These are phyloP conservation scores for Eolophus roseicapilla DNA, from an alignment of 2,113 vertebrate genomes.

Conservation along the genomic window DNA sequence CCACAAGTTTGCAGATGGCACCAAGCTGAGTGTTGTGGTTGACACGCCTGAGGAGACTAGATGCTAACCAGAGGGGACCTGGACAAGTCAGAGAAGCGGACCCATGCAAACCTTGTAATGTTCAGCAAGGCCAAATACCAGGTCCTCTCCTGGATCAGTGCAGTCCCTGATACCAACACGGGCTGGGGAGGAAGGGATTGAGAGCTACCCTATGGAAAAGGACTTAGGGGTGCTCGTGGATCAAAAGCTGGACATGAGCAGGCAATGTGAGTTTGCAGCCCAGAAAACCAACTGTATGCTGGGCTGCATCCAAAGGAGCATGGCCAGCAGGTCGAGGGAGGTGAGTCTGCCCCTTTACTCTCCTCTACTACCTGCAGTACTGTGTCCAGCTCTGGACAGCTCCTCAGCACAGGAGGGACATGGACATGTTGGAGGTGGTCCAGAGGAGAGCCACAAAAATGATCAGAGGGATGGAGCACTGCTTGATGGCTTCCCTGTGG, in stretches of 20 bases:
- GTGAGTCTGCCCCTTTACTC: neutral
- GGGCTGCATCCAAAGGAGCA: neutral
- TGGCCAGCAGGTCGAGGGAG: neutral
- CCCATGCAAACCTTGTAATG: neutral
- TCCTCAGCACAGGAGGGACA: neutral
- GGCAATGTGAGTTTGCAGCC: neutral
- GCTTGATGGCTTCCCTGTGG: neutral
- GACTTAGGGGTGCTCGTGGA: neutral
- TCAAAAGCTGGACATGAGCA: neutral
- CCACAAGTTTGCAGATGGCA: neutral
- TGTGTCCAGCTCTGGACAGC: neutral
- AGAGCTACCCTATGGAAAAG: neutral
- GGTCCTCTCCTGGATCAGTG: neutral
- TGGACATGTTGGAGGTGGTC: neutral
- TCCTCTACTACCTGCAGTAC: neutral
- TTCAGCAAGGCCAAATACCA: neutral
- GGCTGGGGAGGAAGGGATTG: neutral
- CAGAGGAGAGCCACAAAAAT: neutral
- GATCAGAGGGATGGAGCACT: neutral
- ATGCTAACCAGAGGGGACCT: neutral
- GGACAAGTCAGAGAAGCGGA: neutral
- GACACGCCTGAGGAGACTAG: neutral
- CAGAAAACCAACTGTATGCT: neutral
- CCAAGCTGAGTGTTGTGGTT: neutral
- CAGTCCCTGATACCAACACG: neutral